Evolutionary conservation across 2,797 vertebrate genomes (phyloP).

Genomic region (Oceanodroma leucorhoa): DNA sequence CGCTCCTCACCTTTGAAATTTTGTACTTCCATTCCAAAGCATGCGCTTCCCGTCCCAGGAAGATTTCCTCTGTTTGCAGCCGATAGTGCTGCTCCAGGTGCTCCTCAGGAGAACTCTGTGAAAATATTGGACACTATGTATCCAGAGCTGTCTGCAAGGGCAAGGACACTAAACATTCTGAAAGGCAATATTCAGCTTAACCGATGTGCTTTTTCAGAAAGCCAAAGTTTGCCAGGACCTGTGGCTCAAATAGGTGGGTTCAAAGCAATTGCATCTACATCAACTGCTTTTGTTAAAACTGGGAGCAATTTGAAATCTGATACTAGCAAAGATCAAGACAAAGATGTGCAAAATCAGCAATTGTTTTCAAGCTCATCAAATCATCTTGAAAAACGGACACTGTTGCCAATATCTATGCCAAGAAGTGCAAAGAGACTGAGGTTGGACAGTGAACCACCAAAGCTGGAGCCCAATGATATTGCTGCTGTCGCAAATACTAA

Average conservation of each 20-base stretch:
- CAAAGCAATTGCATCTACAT: constrained; percentile 84
- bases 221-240: constrained; percentile 53
- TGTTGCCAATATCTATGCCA: constrained; percentile 57
- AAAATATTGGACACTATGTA: constrained; percentile 95
- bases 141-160: constrained; percentile 91
- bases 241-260: constrained; percentile 81
- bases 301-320: constrained; percentile 55
- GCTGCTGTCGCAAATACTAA: background rate
- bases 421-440: constrained; percentile 83
- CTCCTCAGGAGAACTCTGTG: constrained; percentile 90
- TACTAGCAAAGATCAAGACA: background rate
- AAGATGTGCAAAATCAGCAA: background rate
- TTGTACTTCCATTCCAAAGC: constrained; percentile 93
- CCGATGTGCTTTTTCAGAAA: constrained; percentile 68
- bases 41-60: constrained; percentile 92
- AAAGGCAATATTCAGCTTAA: constrained; percentile 86
- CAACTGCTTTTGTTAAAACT: constrained; percentile 93
- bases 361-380: background rate
- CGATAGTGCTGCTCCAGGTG: constrained; percentile 58
- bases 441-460: constrained; percentile 73
- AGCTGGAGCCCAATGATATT: background rate
- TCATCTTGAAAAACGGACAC: constrained; percentile 71
- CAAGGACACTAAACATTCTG: constrained; percentile 91
- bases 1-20: constrained; percentile 91
- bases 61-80: constrained; percentile 82